Evolutionary conservation across 92 coral and sea anemone species (phyloP).

Genomic region (Siderastrea radians): DNA sequence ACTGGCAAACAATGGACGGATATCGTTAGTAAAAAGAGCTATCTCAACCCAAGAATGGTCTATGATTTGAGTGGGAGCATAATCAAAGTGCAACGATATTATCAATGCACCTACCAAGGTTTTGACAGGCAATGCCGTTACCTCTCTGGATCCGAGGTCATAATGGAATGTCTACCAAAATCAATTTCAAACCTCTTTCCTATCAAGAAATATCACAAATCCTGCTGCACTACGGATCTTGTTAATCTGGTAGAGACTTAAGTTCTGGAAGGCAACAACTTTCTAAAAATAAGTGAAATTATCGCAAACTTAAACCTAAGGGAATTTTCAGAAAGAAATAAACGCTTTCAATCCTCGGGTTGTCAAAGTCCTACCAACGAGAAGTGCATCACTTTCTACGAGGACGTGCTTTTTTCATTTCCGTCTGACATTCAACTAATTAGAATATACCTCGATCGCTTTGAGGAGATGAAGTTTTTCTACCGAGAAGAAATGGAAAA

Average conservation of each 20-base stretch:
- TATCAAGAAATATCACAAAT: conserved; percentile 9
- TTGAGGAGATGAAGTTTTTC: conserved; percentile 22
- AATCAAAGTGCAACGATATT: conserved; percentile 25
- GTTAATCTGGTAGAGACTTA: conserved; percentile 12
- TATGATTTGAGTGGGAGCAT: background rate
- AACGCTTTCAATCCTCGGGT: conserved; percentile 7
- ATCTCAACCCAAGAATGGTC: too few species aligned
- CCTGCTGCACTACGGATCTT: conserved; percentile 18
- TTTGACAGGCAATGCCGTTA: conserved; percentile 14
- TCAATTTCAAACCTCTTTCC: conserved; percentile 22
- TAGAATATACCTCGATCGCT: conserved; percentile 22
- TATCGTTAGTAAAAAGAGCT: too few species aligned
- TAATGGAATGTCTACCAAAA: background rate
- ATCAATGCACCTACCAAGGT: conserved; percentile 12
- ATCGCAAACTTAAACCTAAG: conserved; percentile 10
- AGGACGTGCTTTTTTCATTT: conserved; percentile 38
- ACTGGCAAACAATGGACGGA: too few species aligned
- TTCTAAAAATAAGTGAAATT: conserved; percentile 4
- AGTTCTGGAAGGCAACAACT: conserved; percentile 22
- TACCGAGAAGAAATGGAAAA: conserved; percentile 23
- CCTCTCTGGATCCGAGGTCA: conserved; percentile 9
- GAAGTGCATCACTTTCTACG: conserved; percentile 16
- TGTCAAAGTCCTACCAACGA: background rate
- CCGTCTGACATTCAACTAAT: conserved; percentile 24
- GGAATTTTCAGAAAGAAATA: background rate